Evolutionary conservation across 2,113 vertebrate genomes (phyloP).

Genomic region (Xiphophorus hellerii): DNA sequence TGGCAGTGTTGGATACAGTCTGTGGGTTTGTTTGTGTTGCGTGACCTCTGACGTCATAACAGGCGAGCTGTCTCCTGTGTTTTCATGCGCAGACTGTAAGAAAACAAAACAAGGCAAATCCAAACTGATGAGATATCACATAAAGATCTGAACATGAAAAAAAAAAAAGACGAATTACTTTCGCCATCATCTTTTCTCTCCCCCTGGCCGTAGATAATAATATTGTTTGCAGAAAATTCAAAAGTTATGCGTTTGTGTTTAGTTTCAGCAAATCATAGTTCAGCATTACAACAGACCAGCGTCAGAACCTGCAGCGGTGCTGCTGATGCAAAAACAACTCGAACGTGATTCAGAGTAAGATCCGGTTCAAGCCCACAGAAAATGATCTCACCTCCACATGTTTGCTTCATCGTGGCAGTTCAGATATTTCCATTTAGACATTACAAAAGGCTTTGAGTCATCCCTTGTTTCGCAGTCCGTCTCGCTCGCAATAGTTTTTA

Average conservation of each 20-base stretch:
- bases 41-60: background rate
- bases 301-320: background rate
- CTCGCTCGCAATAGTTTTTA: no score
- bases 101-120: background rate
- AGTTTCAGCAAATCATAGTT: background rate
- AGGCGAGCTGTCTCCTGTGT: background rate
- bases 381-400: background rate
- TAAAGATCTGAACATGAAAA: no score
- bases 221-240: background rate
- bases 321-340: background rate
- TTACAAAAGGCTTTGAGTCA: background rate
- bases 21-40: conserved; percentile 10
- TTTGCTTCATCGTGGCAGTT: background rate
- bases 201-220: no score
- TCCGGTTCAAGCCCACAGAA: conserved; percentile 7
- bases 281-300: background rate
- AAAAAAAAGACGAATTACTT: no score
- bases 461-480: no score
- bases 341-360: background rate
- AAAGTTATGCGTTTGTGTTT: background rate
- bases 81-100: conserved; percentile 35
- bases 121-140: background rate
- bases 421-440: background rate
- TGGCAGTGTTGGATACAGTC: conserved; percentile 61
- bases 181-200: no score